Evolutionary conservation across 2,797 vertebrate species (phyloP), one percentile per base, ranked within the genome.

Genomic region (Hylomyscus alleni): DNA sequence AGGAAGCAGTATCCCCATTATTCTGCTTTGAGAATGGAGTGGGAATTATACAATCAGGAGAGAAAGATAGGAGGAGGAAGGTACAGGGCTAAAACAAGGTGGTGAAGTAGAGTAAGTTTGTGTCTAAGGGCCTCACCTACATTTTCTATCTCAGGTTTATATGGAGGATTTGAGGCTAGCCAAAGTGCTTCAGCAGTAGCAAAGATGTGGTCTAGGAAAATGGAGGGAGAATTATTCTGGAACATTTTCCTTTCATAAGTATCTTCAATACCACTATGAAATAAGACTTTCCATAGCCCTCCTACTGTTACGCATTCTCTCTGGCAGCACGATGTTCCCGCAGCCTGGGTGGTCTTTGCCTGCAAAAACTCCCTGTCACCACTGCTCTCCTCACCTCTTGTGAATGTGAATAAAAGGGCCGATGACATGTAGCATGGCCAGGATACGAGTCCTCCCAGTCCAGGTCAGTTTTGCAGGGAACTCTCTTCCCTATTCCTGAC

Each of bases 271-370:
- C 52, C 65, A 37, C 87, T 78, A 77, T 89, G 93, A 56, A 89
- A 40, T 95, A 95, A 92, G 94, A 93, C 34, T 97, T 96, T 96
- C 96, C 83, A 29, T 58, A 14, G 69, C 86, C 89, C n/a, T 91
- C 75, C 26, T 94, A 72, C 52, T 82, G 80, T 82, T 91, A 77
- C 75, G 1, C 47, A 72, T 83, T 87, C 52, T 76, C 54, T 81
- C 81, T 87, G 81, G 78, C 22, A 24, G 50, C 34, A 9, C 40
- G 26, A 29, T 22, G 67, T 11, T 95, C 15, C 65, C 3, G 65
- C 67, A 65, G 86, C 72, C 85, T 90, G 73, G 91, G 96, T 94
- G 92, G 84, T 82, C 85, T 95, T 87, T 86, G 65, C 40, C 56
- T 62, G 0, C 11, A 80, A 34, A 91, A 58, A 9, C 6, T 89